A percentile compares a stretch with the other conserved stretches of the same genome.
phyloP scores from a whole-genome alignment of 2,888 invertebrate genomes.

The Digitonthophagus gazella region DNA sequence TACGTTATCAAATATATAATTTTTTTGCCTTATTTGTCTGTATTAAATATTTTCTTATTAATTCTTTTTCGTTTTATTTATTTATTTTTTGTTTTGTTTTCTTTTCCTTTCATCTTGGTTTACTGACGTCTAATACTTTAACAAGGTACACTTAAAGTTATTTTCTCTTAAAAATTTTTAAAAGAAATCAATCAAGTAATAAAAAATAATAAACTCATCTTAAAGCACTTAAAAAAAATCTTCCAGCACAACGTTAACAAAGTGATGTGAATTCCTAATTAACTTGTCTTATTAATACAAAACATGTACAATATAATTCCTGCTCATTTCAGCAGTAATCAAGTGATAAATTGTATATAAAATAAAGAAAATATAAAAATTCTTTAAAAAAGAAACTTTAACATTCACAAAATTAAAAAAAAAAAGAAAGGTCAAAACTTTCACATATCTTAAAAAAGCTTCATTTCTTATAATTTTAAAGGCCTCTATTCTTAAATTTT shows the following conservation, averaged over 20 bases:
- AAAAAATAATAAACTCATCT: too few species aligned
- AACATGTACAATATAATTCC: background rate
- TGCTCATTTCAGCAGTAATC: background rate
- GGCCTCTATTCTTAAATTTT: too few species aligned
- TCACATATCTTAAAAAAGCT: background rate
- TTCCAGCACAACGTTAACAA: too few species aligned
- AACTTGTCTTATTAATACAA: too few species aligned
- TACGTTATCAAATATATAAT: background rate
- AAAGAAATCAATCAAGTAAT: too few species aligned
- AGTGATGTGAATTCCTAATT: too few species aligned
- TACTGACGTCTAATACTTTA: background rate
- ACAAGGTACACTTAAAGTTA: background rate
- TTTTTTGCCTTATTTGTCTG: conserved; percentile 14
- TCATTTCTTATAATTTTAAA: background rate
- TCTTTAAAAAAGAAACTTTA: too few species aligned
- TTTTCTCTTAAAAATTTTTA: background rate
- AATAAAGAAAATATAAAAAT: background rate
- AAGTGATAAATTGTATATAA: background rate
- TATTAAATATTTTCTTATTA: conserved; percentile 17
- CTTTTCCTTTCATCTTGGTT: background rate
- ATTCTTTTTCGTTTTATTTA: conserved; percentile 11
- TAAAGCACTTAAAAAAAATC: too few species aligned
- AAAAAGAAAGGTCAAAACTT: background rate
- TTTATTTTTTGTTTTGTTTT: background rate
- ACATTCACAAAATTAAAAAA: background rate